A percentile compares a stretch with the other conserved stretches of the same genome.
phyloP scores from a whole-genome alignment of 2,113 vertebrate genomes.

The Centropus unirufus region DNA sequence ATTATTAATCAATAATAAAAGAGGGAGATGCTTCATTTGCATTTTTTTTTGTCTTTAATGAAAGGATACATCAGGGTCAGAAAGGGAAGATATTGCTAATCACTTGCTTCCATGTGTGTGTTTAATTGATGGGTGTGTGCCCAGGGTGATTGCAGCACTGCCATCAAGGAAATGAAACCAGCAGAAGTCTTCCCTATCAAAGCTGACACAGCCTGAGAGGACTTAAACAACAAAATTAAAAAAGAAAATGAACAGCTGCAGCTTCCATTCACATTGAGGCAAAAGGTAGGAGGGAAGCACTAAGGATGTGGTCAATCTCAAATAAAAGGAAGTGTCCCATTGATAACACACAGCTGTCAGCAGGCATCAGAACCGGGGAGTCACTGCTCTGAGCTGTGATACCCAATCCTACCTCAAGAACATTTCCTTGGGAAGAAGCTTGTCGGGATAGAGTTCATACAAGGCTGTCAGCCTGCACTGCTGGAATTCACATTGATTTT shows the following conservation, averaged over 20 bases:
- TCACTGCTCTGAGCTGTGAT: background rate
- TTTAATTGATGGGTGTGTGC: background rate
- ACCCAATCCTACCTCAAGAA: background rate
- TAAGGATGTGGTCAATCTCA: background rate
- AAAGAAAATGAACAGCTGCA: background rate
- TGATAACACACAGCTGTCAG: background rate
- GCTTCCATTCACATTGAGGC: background rate
- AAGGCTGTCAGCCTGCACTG: background rate
- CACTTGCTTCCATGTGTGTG: rapidly evolving
- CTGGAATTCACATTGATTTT: background rate
- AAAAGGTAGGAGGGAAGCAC: background rate
- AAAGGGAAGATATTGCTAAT: background rate
- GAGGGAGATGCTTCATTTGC: background rate
- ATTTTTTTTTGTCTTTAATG: background rate
- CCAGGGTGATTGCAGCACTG: background rate
- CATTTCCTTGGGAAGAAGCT: background rate
- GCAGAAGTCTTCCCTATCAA: background rate
- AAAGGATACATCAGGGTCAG: background rate
- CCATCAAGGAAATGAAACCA: background rate
- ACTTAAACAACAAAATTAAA: background rate
- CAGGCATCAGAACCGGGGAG: background rate
- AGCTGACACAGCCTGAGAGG: background rate
- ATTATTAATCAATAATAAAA: background rate
- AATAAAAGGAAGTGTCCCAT: background rate
- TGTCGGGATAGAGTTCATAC: background rate